Conservation (phyloP, 2,113 vertebrate genomes). For the Pelecanoides urinatrix region DNA sequence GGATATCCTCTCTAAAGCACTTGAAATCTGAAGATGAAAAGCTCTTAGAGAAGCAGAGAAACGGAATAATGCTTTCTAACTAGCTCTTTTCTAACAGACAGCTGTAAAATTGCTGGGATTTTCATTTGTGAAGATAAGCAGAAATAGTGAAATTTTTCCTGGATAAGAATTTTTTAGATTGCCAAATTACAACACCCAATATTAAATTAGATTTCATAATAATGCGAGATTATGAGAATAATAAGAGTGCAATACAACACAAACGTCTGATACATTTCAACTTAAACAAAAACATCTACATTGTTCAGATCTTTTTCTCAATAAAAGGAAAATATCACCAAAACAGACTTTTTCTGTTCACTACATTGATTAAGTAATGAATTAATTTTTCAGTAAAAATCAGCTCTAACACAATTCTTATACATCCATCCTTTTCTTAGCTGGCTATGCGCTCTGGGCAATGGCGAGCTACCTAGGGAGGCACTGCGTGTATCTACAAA, state of each 20-base stretch:
- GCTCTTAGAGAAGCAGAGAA: not conserved
- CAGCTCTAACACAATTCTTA: not conserved
- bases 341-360: not conserved
- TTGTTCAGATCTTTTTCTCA: not conserved
- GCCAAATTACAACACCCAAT: not conserved
- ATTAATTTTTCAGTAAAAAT: not conserved
- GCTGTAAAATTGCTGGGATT: not conserved
- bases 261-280: not conserved
- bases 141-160: not conserved
- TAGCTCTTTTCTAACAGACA: not conserved
- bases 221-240: not conserved
- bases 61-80: not conserved
- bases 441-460: not conserved
- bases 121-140: not conserved
- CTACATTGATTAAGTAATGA: not conserved
- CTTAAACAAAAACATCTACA: not conserved
- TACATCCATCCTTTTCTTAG: not conserved
- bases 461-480: not conserved
- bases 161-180: not conserved
- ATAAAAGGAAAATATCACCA: not conserved
- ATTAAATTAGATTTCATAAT: not conserved
- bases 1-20: not conserved
- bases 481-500: not conserved
- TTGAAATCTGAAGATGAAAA: not conserved
- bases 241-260: not conserved